A percentile compares a stretch with the other conserved stretches of the same genome.
phyloP scores from a whole-genome alignment of 2,888 invertebrate species.

The Tachina lurida region DNA sequence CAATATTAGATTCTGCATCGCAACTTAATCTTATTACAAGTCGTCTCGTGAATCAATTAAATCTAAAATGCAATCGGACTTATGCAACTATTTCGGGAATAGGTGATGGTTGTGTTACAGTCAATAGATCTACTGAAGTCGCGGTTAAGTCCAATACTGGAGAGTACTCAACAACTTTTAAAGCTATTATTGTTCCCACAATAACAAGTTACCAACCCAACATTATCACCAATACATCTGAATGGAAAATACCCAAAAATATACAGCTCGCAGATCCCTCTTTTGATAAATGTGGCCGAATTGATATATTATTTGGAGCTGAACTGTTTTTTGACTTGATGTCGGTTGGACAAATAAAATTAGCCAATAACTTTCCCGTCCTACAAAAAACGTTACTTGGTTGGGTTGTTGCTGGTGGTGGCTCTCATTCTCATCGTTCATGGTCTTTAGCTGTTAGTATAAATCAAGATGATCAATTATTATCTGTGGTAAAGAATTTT shows the following conservation, averaged over 20 bases:
- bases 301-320: slow-evolving; percentile 47
- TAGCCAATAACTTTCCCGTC: background rate
- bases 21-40: background rate
- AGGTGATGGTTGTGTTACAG: slow-evolving; percentile 3
- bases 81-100: slow-evolving; percentile 16
- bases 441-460: background rate
- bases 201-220: slow-evolving; percentile 40
- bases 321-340: background rate
- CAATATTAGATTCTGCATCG: slow-evolving; percentile 14
- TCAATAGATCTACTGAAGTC: slow-evolving; percentile 15
- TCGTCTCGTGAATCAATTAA: slow-evolving; percentile 12
- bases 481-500: slow-evolving; percentile 20
- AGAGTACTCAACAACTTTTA: slow-evolving; percentile 7
- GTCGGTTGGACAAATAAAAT: background rate
- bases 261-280: slow-evolving; percentile 62
- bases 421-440: background rate
- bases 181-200: slow-evolving; percentile 37
- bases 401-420: background rate
- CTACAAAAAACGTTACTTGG: background rate
- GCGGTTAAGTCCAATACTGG: slow-evolving; percentile 1
- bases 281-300: slow-evolving; percentile 50
- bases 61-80: slow-evolving; percentile 14
- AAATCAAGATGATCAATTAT: background rate
- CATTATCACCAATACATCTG: slow-evolving; percentile 39
- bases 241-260: slow-evolving; percentile 66